Percentiles rank a stretch among this genome's conserved stretches.
Evolutionary conservation across 2,113 vertebrate species (phyloP).

Genomic region (Leptosomus discolor): DNA sequence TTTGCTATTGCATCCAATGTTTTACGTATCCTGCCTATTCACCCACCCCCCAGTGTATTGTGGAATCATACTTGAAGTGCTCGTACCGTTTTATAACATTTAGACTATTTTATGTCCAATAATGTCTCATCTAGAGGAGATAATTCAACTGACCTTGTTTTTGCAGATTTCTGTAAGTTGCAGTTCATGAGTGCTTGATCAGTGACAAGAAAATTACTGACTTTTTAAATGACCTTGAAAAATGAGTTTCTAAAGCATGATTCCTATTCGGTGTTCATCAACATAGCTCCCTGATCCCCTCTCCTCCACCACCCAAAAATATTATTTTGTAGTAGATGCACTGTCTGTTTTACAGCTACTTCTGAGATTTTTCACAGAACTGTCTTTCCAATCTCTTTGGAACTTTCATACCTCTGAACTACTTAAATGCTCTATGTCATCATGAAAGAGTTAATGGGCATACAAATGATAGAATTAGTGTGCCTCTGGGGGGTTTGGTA

Average conservation of each 20-base stretch:
- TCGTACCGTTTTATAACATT: neutral
- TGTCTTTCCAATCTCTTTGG: neutral
- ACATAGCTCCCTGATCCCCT: neutral
- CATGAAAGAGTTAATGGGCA: neutral
- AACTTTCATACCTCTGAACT: neutral
- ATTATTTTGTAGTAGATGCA: neutral
- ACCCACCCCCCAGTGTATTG: fast-evolving
- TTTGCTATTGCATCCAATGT: neutral
- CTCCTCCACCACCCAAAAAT: fast-evolving
- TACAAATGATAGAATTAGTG: neutral
- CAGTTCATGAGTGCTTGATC: neutral
- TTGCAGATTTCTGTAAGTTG: neutral
- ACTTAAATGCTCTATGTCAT: neutral
- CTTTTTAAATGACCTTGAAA: neutral
- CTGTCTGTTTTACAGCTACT: neutral
- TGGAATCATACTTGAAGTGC: neutral
- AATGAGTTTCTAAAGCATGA: neutral
- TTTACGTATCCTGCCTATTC: neutral
- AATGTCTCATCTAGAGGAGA: neutral
- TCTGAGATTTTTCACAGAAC: neutral
- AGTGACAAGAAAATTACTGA: neutral
- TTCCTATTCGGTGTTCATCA: neutral
- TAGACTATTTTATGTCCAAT: neutral
- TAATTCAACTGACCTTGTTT: neutral
- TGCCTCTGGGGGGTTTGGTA: neutral